Evolutionary conservation across 2,113 vertebrate species (phyloP), one percentile per base, ranked within the genome.

Genomic region (Ardeotis arabs): DNA sequence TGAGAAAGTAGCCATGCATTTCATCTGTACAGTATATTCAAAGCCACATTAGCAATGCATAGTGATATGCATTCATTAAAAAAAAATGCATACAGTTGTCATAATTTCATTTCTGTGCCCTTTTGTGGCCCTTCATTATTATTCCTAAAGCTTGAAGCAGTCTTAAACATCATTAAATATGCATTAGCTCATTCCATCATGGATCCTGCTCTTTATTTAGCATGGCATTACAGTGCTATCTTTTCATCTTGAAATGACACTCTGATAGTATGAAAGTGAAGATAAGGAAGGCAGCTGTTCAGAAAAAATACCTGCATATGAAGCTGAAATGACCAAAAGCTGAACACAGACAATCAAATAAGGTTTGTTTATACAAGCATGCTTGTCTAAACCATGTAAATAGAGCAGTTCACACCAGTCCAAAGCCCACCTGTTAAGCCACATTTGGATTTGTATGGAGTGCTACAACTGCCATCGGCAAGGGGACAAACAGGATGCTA

Each of bases 111-210:
- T 96, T 27, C 58, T 81, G 37, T 91, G 91, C 90, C 94, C 93
- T 96, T 94, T 87, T 83, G 58, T 82, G 88, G 88, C 91, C 86
- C 63, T 56, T 96, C 84, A 89, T 97, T 96, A 97, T 96, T 96
- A 97, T 95, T 97, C 88, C 66, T 95, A 89, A 93, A 91, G 95
- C 95, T 97, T 91, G 86, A 93, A 93, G 93, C 56, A 94, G 86
- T 95, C 90, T 96, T 97, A 96, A 95, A 90, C 74, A 52, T 72
- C 58, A 96, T 91, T 74, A 97, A 97, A 97, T 90, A 97, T 94
- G 87, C 77, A 97, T 97, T 95, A 70, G 66, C 64, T 95, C 76
- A 79, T 76, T 89, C 95, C 84, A 86, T 93, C 76, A 77, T 80
- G 67, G 53, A 93, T 84, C 33, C 88, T 76, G 66, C 62, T 84